Conservation (phyloP, 2,888 invertebrate species). For the Notodonta dromedarius region DNA sequence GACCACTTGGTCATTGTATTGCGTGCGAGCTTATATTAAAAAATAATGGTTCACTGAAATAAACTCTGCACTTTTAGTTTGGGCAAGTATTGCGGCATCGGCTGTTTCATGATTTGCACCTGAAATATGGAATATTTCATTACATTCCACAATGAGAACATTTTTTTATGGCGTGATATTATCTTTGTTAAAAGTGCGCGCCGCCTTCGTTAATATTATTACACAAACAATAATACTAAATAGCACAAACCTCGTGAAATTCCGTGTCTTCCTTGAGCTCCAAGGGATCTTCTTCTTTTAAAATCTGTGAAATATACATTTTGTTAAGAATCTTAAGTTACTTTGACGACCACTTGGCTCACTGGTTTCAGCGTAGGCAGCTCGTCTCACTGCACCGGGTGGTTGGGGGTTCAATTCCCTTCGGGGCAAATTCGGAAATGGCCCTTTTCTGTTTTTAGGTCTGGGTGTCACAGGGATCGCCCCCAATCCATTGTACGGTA, state of each 20-base stretch:
- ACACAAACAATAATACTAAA: neutral
- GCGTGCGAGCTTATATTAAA: neutral
- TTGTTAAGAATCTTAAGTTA: neutral
- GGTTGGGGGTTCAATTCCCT: no score
- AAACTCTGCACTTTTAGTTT: slow-evolving; percentile 76
- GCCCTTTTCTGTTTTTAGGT: no score
- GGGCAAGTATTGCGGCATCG: slow-evolving; percentile 66
- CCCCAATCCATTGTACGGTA: no score
- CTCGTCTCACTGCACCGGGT: no score
- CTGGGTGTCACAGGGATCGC: no score
- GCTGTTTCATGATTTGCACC: slow-evolving; percentile 68
- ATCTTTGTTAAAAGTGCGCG: no score
- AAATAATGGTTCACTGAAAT: slow-evolving; percentile 64
- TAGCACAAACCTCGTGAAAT: slow-evolving; percentile 50
- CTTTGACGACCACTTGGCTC: no score
- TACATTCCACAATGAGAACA: neutral
- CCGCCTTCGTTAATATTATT: no score
- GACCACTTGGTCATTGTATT: neutral
- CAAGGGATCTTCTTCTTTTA: slow-evolving; percentile 51
- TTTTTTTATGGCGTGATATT: no score
- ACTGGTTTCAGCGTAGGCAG: no score
- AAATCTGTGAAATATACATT: slow-evolving; percentile 41
- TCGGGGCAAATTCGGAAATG: no score
- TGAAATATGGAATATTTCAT: slow-evolving; percentile 43
- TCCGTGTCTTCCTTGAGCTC: slow-evolving; percentile 52